Conservation (phyloP, 2,888 invertebrate species). For the Lordiphosa fenestrarum region DNA sequence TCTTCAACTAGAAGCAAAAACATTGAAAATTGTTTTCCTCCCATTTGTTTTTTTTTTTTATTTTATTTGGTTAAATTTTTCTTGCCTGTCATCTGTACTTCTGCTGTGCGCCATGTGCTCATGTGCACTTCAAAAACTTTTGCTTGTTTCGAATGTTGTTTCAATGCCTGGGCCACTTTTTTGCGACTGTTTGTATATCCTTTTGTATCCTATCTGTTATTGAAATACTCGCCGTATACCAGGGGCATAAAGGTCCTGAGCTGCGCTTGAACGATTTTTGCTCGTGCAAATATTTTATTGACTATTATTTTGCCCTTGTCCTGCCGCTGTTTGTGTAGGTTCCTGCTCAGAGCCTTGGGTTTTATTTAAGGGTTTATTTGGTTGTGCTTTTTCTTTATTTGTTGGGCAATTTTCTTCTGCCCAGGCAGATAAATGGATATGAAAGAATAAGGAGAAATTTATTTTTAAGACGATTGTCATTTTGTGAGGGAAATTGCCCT, state of each 20-base stretch:
- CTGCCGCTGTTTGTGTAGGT: constrained; percentile 32
- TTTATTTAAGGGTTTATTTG: constrained; percentile 41
- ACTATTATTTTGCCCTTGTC: constrained; percentile 56
- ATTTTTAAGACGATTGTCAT: constrained; percentile 20
- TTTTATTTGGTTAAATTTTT: constrained; percentile 58
- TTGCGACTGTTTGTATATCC: not conserved
- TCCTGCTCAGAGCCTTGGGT: constrained; percentile 27
- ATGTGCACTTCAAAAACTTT: constrained; percentile 56
- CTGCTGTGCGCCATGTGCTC: not conserved
- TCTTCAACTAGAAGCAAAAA: constrained; percentile 69
- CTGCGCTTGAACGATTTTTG: constrained; percentile 61
- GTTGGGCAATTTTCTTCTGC: constrained; percentile 29
- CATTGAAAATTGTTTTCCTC: constrained; percentile 73
- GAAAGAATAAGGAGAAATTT: constrained; percentile 22
- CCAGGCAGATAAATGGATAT: constrained; percentile 23
- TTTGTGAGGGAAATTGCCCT: no score
- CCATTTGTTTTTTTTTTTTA: constrained; percentile 7
- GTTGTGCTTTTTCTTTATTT: constrained; percentile 28
- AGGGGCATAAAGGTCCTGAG: constrained; percentile 35
- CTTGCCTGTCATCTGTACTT: constrained; percentile 51
- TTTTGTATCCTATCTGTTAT: constrained; percentile 14
- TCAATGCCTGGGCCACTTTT: constrained; percentile 40
- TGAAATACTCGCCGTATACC: constrained; percentile 11
- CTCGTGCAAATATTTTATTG: constrained; percentile 69
- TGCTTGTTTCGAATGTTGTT: constrained; percentile 41